phyloP scores from a whole-genome alignment of 2,888 invertebrate species.

The Apodemia duryi region DNA sequence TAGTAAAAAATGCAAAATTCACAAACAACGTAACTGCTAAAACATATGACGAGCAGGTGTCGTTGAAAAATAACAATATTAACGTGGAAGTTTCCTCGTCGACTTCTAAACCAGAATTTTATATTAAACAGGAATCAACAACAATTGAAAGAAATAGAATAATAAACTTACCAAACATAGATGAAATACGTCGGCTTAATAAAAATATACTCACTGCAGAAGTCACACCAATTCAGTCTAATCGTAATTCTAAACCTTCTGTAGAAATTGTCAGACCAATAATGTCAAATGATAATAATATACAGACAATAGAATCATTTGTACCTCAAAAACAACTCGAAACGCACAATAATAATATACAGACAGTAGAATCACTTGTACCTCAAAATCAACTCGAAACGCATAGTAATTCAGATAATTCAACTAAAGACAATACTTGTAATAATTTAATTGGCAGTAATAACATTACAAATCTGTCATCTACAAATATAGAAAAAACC shows the following conservation, averaged over 20 bases:
- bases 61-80: neutral
- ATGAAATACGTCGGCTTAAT: constrained; percentile 43
- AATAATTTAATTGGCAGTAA: too few species aligned
- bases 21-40: constrained; percentile 20
- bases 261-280: constrained; percentile 23
- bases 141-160: constrained; percentile 46
- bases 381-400: too few species aligned
- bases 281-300: neutral
- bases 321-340: too few species aligned
- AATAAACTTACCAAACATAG: constrained; percentile 54
- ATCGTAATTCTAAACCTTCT: constrained; percentile 27
- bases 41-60: constrained; percentile 23
- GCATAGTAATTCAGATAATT: too few species aligned
- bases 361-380: neutral
- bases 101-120: neutral
- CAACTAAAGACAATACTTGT: too few species aligned
- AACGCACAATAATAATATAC: neutral
- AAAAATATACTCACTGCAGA: constrained; percentile 56
- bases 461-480: too few species aligned
- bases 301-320: neutral
- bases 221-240: constrained; percentile 50
- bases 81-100: neutral
- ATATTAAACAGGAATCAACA: neutral
- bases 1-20: constrained; percentile 39
- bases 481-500: too few species aligned